Evolutionary conservation across 1,140 invertebrate genomes (phyloP).

Genomic region (Zaprionus inermis): DNA sequence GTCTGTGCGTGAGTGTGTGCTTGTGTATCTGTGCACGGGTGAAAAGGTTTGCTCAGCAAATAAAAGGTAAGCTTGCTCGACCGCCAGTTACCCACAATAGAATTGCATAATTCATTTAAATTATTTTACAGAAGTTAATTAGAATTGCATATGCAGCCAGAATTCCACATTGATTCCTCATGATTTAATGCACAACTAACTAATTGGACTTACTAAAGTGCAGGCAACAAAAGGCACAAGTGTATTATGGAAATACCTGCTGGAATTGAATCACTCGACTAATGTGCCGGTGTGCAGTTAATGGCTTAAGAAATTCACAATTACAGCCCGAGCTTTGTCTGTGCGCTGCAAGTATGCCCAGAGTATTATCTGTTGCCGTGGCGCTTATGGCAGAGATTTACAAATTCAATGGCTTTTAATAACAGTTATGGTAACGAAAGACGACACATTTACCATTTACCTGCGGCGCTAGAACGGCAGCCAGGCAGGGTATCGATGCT

Average conservation of each 20-base stretch:
- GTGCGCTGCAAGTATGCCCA: neutral
- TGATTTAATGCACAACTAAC: neutral
- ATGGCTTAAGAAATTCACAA: neutral
- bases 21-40: conserved; percentile 14
- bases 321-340: neutral
- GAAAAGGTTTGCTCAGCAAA: conserved; percentile 22
- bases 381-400: conserved; percentile 22
- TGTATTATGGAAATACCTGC: neutral
- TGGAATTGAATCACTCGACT: neutral
- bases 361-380: conserved; percentile 4
- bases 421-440: conserved; percentile 30
- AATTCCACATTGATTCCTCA: neutral
- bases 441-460: conserved; percentile 5
- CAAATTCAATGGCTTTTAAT: conserved; percentile 38
- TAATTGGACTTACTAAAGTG: neutral
- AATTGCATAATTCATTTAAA: neutral
- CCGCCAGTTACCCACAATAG: neutral
- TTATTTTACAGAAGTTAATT: neutral
- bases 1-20: conserved; percentile 14
- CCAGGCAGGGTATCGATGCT: conserved; percentile 29
- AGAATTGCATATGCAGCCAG: no score
- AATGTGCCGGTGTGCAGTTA: no score
- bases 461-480: neutral
- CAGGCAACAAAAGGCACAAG: neutral
- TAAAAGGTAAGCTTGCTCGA: conserved; percentile 3